Base-by-base conservation (phyloP, 30 jellyfish, hydroid and myxozoan species). In the Chrysaora quinquecirrha region DNA sequence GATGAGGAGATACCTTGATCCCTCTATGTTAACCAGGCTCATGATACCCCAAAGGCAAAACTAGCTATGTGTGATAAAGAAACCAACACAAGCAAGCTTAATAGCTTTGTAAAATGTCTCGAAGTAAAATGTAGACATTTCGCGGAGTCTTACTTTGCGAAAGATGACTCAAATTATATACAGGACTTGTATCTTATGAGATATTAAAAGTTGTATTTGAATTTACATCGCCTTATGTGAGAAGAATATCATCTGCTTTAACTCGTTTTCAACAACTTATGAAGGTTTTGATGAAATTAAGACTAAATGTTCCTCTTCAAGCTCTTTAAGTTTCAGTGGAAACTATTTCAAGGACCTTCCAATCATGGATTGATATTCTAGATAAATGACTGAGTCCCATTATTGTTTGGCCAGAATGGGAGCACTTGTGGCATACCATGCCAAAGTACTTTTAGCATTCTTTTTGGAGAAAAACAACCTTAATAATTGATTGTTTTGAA, bases 251-350 rank as follows among this genome's bases (percentile, higher is more conserved):
- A 19, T 9, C 72, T 19, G 27, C 30, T 23, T 25, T 58, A 20
- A 58, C 72, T 19, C 32, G 21, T 58, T 58, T 58, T 58, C 72
- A 58, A 25, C 11, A 58, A 25, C 32, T 68, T 38, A 31, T 38
- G 19, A n/a, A 25, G 34, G 81, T 68, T 68, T 38, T 68, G 64
- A 68, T 68, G 81, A 68, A 68, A 68, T 68, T 68, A 25, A 68
- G 81, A 43, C 34, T 68, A 38, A 68, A 68, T 33, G 64, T 68
- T 18, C 81, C 81, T 25, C 81, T 24, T 68, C 81, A 68, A 38
- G 58, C 9, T 16, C 58, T 43, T 43, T 9, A 43, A 43, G 58
- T 43, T 43, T 43, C 58, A 43, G 58, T 43, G 58, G 16, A 9
- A 68, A 68, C 81, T 24, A 43, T 68, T 31, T 68, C 81, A 31